Percentiles rank a stretch among this genome's conserved stretches.
Evolutionary conservation across 1,140 invertebrate species (phyloP).

Genomic region (Achroia grisella): DNA sequence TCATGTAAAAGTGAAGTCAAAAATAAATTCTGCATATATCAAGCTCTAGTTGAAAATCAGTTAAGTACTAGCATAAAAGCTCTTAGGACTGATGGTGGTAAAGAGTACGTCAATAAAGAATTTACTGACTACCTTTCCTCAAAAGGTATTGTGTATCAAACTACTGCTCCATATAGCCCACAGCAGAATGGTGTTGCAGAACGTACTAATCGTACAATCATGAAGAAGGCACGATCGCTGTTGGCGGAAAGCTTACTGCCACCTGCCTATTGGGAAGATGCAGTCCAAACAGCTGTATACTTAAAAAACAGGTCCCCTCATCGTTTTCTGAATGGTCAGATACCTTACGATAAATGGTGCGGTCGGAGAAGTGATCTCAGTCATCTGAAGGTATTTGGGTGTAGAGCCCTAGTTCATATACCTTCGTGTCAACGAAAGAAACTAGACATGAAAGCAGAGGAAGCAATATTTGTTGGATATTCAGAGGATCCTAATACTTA

Average conservation of each 20-base stretch:
- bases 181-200: conserved; percentile 55
- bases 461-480: conserved; percentile 12
- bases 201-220: conserved; percentile 31
- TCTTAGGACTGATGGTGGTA: conserved; percentile 53
- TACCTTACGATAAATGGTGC: conserved; percentile 32
- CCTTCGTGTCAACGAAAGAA: conserved; percentile 29
- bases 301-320: conserved; percentile 48
- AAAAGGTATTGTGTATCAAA: conserved; percentile 31
- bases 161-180: conserved; percentile 32
- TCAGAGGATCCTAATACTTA: too few species aligned
- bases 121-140: conserved; percentile 35
- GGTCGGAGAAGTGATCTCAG: conserved; percentile 20
- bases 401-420: too few species aligned
- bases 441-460: conserved; percentile 27
- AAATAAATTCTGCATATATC: conserved; percentile 31
- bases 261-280: conserved; percentile 55
- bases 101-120: conserved; percentile 39
- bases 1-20: conserved; percentile 46
- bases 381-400: conserved; percentile 57
- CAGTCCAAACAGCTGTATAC: conserved; percentile 42
- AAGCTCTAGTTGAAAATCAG: conserved; percentile 33
- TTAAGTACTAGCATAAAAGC: conserved; percentile 24
- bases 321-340: conserved; percentile 6
- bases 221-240: conserved; percentile 33
- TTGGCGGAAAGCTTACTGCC: conserved; percentile 36